phyloP scores from a whole-genome alignment of 2,888 invertebrate species.

The Lymantria dispar region DNA sequence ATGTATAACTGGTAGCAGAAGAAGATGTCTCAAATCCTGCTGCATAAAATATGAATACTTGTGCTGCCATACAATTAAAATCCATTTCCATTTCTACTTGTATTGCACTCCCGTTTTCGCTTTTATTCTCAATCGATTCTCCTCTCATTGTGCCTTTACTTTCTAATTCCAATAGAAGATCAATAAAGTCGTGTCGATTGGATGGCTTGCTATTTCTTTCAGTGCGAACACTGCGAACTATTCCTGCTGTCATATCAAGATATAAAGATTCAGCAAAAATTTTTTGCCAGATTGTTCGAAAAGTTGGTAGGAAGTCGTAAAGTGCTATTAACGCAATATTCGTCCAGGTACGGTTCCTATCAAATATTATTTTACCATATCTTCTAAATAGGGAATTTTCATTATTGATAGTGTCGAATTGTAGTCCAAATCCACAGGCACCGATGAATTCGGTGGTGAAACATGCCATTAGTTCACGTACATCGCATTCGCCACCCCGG shows the following conservation, averaged over 20 bases:
- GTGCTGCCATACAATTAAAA: constrained; percentile 45
- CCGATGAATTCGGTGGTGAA: constrained; percentile 61
- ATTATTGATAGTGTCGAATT: constrained; percentile 50
- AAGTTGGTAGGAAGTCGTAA: constrained; percentile 48
- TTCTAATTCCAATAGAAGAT: constrained; percentile 48
- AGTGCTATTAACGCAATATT: constrained; percentile 27
- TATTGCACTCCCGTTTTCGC: constrained; percentile 46
- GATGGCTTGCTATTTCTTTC: constrained; percentile 53
- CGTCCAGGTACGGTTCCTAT: constrained; percentile 25
- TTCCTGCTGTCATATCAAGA: constrained; percentile 29
- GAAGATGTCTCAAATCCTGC: constrained; percentile 77
- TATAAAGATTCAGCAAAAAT: constrained; percentile 20
- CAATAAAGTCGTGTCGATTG: constrained; percentile 55
- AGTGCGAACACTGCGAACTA: constrained; percentile 43
- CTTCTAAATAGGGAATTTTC: constrained; percentile 48
- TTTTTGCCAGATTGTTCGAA: constrained; percentile 26
- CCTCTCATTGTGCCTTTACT: constrained; percentile 50
- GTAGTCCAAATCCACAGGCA: constrained; percentile 57
- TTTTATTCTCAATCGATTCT: constrained; percentile 51
- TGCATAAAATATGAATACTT: constrained; percentile 60
- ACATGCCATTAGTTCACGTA: constrained; percentile 54
- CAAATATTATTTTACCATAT: constrained; percentile 43
- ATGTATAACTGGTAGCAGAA: constrained; percentile 57
- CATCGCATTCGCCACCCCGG: constrained; percentile 44
- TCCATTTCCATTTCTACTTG: constrained; percentile 49